Percentiles rank a stretch among this genome's conserved stretches.
These are phyloP conservation scores for Hydroisotoma schaefferi DNA, from an alignment of 2,888 invertebrate genomes.

Conservation along the genomic window DNA sequence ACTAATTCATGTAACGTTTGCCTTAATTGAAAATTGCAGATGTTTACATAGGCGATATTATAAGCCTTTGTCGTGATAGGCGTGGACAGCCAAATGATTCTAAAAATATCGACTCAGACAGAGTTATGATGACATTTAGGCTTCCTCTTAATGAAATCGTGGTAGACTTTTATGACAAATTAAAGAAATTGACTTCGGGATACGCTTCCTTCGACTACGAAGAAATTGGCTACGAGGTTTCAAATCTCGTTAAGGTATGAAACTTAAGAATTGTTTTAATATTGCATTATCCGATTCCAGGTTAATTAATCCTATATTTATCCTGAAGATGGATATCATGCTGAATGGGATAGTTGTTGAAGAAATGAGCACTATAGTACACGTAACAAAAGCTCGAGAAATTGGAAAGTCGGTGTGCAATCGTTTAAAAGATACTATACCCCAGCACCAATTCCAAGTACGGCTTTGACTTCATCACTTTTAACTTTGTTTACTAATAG, in stretches of 20 bases:
- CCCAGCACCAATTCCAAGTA: slow-evolving; percentile 73
- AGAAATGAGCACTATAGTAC: slow-evolving; percentile 79
- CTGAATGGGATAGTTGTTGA: slow-evolving; percentile 78
- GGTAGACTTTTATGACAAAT: slow-evolving; percentile 86
- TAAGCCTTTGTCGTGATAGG: slow-evolving; percentile 69
- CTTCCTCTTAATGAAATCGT: slow-evolving; percentile 91
- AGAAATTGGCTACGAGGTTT: slow-evolving; percentile 71
- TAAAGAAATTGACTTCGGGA: slow-evolving; percentile 87
- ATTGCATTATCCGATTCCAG: not conserved
- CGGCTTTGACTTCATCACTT: not conserved
- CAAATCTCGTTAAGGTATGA: slow-evolving; percentile 72
- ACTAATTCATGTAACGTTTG: not conserved
- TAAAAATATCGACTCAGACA: slow-evolving; percentile 73
- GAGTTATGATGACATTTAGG: slow-evolving; percentile 75
- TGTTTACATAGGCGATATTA: slow-evolving; percentile 66
- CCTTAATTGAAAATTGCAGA: slow-evolving; percentile 51
- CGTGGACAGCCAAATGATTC: slow-evolving; percentile 68
- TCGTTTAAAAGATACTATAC: slow-evolving; percentile 78
- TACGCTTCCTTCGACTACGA: slow-evolving; percentile 95
- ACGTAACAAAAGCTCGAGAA: slow-evolving; percentile 63
- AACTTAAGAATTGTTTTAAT: not conserved
- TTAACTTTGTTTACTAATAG: not conserved
- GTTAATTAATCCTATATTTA: not conserved
- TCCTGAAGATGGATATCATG: slow-evolving; percentile 64
- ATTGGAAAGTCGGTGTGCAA: slow-evolving; percentile 67